A percentile compares a stretch with the other conserved stretches of the same genome.
Evolutionary conservation across 2,113 vertebrate genomes (phyloP).

Genomic region (Casuarius casuarius): DNA sequence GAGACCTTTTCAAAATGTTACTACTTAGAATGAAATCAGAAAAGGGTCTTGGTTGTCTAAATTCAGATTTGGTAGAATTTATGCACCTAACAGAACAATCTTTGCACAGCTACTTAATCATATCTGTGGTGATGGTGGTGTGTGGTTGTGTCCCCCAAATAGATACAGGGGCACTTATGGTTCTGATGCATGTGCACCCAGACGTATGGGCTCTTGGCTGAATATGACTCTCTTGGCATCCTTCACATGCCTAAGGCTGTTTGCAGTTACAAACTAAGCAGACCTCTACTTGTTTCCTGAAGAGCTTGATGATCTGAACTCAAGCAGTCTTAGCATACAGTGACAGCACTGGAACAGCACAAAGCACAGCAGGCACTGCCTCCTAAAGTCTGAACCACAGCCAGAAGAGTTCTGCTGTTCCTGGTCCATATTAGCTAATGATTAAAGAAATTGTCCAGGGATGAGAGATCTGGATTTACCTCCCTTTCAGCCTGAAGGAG

Average conservation of each 20-base stretch:
- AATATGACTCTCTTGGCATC: neutral
- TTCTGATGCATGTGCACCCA: neutral
- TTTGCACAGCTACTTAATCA: neutral
- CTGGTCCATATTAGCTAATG: neutral
- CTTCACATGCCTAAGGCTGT: neutral
- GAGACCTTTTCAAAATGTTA: neutral
- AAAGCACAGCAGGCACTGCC: neutral
- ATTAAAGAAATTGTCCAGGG: neutral
- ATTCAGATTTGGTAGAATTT: neutral
- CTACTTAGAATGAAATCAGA: neutral
- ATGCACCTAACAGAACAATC: neutral
- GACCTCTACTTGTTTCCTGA: neutral
- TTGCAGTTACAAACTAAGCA: neutral
- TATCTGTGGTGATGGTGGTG: neutral
- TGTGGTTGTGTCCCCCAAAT: neutral
- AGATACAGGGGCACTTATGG: neutral
- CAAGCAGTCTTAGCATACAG: neutral
- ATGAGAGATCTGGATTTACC: neutral
- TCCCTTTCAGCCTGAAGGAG: neutral
- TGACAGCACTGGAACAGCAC: neutral
- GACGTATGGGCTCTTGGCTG: neutral
- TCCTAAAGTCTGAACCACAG: neutral
- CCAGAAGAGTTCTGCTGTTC: neutral
- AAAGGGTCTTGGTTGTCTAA: neutral
- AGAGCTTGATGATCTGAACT: neutral